Percentiles rank a stretch among this genome's conserved stretches.
Conservation (phyloP, 2,888 invertebrate species). For the Molanna angustata region DNA sequence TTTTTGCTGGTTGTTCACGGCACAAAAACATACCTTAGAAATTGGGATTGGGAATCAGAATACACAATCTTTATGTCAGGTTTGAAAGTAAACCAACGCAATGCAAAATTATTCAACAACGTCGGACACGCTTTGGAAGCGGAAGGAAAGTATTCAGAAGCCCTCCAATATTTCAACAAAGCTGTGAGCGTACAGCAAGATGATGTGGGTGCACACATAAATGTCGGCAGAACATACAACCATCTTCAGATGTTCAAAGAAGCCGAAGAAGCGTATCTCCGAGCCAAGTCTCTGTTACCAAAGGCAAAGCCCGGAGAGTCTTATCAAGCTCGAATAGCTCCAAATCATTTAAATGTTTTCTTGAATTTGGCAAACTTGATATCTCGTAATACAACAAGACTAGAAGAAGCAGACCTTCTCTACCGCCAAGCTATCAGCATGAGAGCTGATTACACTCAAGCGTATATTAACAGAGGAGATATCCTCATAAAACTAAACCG, state of each 20-base stretch:
- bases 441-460: constrained; percentile 94
- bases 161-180: constrained; percentile 86
- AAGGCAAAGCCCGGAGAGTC: constrained; percentile 91
- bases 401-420: constrained; percentile 92
- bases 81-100: constrained; percentile 78
- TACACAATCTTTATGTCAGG: constrained; percentile 94
- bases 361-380: constrained; percentile 93
- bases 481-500: constrained; percentile 92
- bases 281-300: constrained; percentile 84
- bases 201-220: constrained; percentile 96
- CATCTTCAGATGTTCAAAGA: constrained; percentile 83
- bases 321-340: constrained; percentile 93
- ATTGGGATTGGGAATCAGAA: constrained; percentile 92
- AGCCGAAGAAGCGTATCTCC: constrained; percentile 90
- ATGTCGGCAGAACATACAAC: constrained; percentile 93
- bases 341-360: constrained; percentile 94
- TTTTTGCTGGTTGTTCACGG: constrained; percentile 75
- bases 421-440: constrained; percentile 96
- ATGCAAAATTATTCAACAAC: constrained; percentile 96
- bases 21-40: constrained; percentile 81
- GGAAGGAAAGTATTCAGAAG: constrained; percentile 66
- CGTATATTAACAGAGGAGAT: constrained; percentile 96
- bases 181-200: constrained; percentile 92
- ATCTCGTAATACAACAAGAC: constrained; percentile 84
- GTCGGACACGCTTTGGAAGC: constrained; percentile 94